These are phyloP conservation scores for Ariopsis seemanni DNA, from an alignment of 2,113 vertebrate genomes.

Conservation along the genomic window DNA sequence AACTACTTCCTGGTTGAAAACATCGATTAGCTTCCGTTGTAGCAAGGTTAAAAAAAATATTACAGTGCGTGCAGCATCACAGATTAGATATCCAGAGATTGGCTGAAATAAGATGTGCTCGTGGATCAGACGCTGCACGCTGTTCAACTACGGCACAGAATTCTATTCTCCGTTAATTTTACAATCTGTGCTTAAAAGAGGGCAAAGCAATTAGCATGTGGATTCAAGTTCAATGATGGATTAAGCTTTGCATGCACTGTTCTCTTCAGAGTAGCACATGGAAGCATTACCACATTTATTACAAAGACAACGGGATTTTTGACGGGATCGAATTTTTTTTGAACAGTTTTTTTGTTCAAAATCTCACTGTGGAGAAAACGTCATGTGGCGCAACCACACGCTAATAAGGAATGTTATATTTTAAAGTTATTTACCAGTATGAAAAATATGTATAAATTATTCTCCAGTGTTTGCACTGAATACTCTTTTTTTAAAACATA, in stretches of 20 bases:
- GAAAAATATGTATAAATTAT: not conserved
- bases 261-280: constrained; percentile 1
- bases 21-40: not conserved
- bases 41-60: not conserved
- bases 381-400: not conserved
- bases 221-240: constrained; percentile 21
- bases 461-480: not conserved
- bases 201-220: constrained; percentile 42
- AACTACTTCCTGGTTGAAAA: constrained; percentile 3
- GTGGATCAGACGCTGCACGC: not conserved
- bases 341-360: not conserved
- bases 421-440: not conserved
- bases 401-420: not conserved
- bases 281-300: constrained; percentile 11
- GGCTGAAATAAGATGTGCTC: not conserved
- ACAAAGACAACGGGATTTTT: not conserved
- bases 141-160: constrained; percentile 17
- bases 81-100: not conserved
- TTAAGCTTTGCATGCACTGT: constrained; percentile 15
- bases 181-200: constrained; percentile 44
- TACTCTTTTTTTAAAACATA: not conserved
- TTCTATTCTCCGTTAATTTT: constrained; percentile 47
- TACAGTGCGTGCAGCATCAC: not conserved
- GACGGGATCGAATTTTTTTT: not conserved
- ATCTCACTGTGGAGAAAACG: not conserved